Evolutionary conservation across 2,888 invertebrate species (phyloP), one percentile per base, ranked within the genome.

Genomic region (Lithophane socia): DNA sequence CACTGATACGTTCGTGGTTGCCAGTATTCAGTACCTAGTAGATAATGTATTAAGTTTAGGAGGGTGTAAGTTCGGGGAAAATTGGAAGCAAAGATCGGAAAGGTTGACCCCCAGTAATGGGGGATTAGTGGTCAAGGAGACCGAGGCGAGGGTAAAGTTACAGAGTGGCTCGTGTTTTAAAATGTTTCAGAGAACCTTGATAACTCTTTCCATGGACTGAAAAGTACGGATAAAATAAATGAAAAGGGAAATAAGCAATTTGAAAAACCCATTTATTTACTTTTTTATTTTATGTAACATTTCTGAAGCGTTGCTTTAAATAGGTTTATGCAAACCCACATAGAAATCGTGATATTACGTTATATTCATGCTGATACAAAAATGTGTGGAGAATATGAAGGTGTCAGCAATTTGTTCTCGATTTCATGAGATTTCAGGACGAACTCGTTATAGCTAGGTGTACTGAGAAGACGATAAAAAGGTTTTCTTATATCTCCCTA

Each of bases 101-200:
- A 77, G 86, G 83, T 82, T 84, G 86, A 82, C 72, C 83, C 83
- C n/a, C 70, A 60, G 65, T 82, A 74, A 78, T 86, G 63, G 71
- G 52, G 74, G 69, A 84, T 84, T 86, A 86, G 86, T 73, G 83
- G 83, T 82, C 65, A 86, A 58, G 67, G 60, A 72, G 69, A 54
- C 37, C 47, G 61, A 44, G 85, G 85, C 47, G 61, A 44, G 85
- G 85, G 24, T 75, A 24, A 72, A 64, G 60, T 69, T 44, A 67
- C 68, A 64, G 71, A 84, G 60, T 64, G 73, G 24, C 56, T 63
- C 58, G 21, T 69, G 69, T 75, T 82, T 73, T 79, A 69, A 79
- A 73, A 79, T 69, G 56, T 63, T 74, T 29, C 18, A 60, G 42
- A 71, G 52, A 74, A 75, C 47, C 79, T 24, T 64, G 3, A 68